Evolutionary conservation across 2,797 vertebrate species (phyloP), one percentile per base, ranked within the genome.

Genomic region (Chaetodon trifasciatus): DNA sequence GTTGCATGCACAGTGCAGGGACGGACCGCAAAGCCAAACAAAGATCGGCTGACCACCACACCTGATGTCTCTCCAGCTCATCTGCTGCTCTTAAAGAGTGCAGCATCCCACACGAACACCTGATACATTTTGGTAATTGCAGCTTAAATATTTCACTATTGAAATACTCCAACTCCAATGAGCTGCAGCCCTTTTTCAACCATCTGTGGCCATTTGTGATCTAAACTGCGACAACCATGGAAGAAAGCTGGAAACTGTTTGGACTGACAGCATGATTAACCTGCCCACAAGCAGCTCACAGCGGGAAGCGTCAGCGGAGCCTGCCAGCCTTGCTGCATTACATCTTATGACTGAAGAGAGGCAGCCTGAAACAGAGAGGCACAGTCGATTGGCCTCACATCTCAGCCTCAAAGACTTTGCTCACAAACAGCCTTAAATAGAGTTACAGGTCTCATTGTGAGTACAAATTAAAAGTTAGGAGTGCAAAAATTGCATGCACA

Each of bases 241-340:
- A 7, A 28, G 28, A 55, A 55, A 50, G 40, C 42, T 5, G 19
- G 8, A 21, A 44, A 19, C 35, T 21, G 28, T 60, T 44, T 50
- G 50, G 53, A 66, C 1, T 56, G 56, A 56, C 49, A 64, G 44
- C 16, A 2, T n/a, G 70, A 78, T 52, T 58, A 66, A 61, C 58
- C 65, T 47, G 37, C 64, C 28, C n/a, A 6, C 46, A 28, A n/a
- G 65, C 13, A 17, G 58, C 70, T 64, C 80, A 40, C 70, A 16
- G 44, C 10, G 28, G 60, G 53, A 60, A 4, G 39, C 12, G 28
- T 55, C 69, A 35, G 52, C 24, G 8, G 52, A 40, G 37, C 28
- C 60, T 32, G 66, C 19, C 37, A 11, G 67, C 4, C 53, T 55
- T 8, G 5, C 6, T 6, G 9, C 63, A 52, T 57, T 56, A 63